Base-by-base conservation (phyloP, 2,888 invertebrate species). In the Coenonympha glycerion region DNA sequence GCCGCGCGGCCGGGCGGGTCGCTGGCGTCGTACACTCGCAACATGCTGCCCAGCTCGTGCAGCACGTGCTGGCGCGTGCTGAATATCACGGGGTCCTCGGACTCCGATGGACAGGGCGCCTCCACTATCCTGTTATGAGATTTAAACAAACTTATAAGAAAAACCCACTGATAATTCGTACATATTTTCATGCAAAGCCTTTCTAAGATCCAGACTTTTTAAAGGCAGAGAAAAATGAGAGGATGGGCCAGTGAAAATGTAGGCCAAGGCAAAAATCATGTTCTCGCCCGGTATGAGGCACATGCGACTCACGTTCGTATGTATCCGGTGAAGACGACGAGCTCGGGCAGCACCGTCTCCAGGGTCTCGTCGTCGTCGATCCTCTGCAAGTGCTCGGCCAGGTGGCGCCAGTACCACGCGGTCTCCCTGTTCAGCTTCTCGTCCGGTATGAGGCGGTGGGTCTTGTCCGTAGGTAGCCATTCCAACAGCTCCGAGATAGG, bases 321-420 rank as follows among this genome's bases (percentile, higher is more conserved):
- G 70, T 95, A 95, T 19, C 88, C 84, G 58, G 92, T 93, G 59
- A 95, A 92, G 16, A 89, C 88, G 1, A 92, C 89, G 46, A 94
- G 73, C 64, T 94, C 94, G 0, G 96, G 96, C 37, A 92, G 65
- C 45, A 93, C 79, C 3, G 75, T 76, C 39, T 92, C 91, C 37
- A 91, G 67, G 0, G 90, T 88, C 16, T 91, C 91, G 9, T 88
- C 88, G 9, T 79, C 87, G 6, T 84, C 83, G 2, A 80, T 78
- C 46, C 66, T 76, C 63, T 87, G 86, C 51, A 88, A 58, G 56
- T 88, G 86, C 21, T 81, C 77, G 21, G 86, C 80, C 0, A 88
- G 74, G 40, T 88, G 87, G 52, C 88, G 78, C 88, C 88, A 88
- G 69, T 88, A 88, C 87, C 88, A 88, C 2, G 86, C 77, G 0